Evolutionary conservation across 92 coral and sea anemone species (phyloP).

Genomic region (Siderastrea siderea): DNA sequence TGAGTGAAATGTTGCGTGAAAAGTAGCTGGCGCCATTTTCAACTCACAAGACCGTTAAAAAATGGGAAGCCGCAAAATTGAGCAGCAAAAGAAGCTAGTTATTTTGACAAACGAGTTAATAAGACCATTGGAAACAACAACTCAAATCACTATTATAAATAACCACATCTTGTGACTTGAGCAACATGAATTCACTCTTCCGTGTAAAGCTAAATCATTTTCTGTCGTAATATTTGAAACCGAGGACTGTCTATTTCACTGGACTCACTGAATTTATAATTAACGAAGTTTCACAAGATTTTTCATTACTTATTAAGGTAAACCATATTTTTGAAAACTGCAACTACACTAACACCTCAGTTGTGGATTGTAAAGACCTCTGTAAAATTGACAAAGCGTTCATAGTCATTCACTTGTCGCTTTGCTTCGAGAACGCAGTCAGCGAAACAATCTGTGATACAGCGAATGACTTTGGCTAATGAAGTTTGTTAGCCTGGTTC

Average conservation of each 20-base stretch:
- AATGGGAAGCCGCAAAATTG: not conserved
- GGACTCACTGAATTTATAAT: not conserved
- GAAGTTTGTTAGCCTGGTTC: not conserved
- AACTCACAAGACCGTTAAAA: not conserved
- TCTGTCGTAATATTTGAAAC: not conserved
- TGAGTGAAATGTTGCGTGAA: slow-evolving; percentile 37
- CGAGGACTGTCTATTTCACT: not conserved
- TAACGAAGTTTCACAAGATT: not conserved
- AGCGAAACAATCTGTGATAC: too few relatives aligned
- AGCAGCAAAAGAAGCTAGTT: not conserved
- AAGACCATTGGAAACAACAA: not conserved
- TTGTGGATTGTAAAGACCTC: too few relatives aligned
- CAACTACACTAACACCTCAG: too few relatives aligned
- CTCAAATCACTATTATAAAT: not conserved
- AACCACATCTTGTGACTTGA: not conserved
- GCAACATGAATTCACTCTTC: not conserved
- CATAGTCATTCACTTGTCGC: too few relatives aligned
- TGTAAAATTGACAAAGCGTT: too few relatives aligned
- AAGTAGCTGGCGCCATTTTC: not conserved
- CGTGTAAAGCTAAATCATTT: not conserved
- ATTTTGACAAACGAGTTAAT: not conserved
- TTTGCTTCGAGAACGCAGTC: too few relatives aligned
- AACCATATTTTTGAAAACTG: too few relatives aligned
- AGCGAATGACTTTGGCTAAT: too few relatives aligned
- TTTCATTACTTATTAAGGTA: too few relatives aligned